Conservation (phyloP, 2,113 vertebrate species). For the Stercorarius parasiticus region DNA sequence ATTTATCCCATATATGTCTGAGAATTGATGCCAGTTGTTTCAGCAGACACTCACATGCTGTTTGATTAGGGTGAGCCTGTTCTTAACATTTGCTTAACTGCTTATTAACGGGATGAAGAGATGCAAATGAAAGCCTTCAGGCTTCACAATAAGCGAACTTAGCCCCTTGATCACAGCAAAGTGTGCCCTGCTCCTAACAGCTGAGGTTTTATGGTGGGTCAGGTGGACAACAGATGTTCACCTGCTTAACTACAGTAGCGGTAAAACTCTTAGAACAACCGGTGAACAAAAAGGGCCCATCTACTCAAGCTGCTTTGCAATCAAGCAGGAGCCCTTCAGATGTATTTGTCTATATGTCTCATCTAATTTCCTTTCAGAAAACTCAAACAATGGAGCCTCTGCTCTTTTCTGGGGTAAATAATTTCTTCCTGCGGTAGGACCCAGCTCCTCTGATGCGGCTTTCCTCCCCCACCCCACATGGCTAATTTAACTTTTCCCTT, state of each 20-base stretch:
- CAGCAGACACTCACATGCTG: background rate
- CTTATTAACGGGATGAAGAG: background rate
- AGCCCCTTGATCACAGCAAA: background rate
- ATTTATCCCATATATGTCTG: background rate
- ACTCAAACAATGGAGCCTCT: background rate
- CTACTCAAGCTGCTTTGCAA: background rate
- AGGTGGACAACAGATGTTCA: constrained; percentile 50
- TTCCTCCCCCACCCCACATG: background rate
- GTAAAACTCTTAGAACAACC: background rate
- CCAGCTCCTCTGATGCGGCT: background rate
- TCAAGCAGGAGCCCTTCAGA: background rate
- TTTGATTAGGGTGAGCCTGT: background rate
- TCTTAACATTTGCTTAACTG: background rate
- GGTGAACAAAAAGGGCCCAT: background rate
- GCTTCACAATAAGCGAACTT: background rate
- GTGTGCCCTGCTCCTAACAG: background rate
- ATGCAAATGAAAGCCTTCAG: background rate
- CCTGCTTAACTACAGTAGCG: constrained; percentile 45
- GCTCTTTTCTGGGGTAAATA: background rate
- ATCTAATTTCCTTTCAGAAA: constrained; percentile 35
- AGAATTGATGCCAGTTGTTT: background rate
- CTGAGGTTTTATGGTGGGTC: background rate
- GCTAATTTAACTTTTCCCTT: constrained; percentile 44
- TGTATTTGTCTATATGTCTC: background rate
- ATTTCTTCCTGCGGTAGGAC: background rate